Percentiles rank a stretch among this genome's conserved stretches.
phyloP scores from a whole-genome alignment of 2,888 invertebrate species.

The Scaptomyza flava region DNA sequence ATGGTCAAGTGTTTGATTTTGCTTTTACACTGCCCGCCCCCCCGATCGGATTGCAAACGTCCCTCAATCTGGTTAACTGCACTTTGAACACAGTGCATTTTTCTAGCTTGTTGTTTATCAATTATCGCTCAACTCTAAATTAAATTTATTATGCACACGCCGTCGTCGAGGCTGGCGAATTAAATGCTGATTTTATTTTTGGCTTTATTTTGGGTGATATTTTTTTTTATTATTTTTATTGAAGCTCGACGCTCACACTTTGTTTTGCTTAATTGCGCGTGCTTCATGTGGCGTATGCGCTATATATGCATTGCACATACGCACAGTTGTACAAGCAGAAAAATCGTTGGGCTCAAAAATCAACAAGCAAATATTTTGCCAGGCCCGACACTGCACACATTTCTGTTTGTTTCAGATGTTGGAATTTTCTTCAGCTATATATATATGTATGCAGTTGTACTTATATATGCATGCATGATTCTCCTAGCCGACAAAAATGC shows the following conservation, averaged over 20 bases:
- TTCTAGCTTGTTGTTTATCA: conserved; percentile 49
- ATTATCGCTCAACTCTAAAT: conserved; percentile 60
- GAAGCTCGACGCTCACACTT: conserved; percentile 61
- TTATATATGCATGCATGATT: neutral
- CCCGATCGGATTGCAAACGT: too few species aligned
- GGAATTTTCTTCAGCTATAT: conserved; percentile 41
- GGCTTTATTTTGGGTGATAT: conserved; percentile 20
- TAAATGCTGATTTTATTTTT: conserved; percentile 22
- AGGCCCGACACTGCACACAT: conserved; percentile 34
- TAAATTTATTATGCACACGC: conserved; percentile 70
- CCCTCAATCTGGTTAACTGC: neutral
- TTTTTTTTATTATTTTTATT: conserved; percentile 31
- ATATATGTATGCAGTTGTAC: neutral
- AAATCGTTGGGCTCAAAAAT: conserved; percentile 48
- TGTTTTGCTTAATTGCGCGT: conserved; percentile 75
- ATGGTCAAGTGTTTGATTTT: conserved; percentile 72
- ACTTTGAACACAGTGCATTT: conserved; percentile 5
- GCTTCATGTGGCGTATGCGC: conserved; percentile 73
- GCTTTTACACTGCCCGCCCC: conserved; percentile 3
- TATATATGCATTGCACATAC: conserved; percentile 60
- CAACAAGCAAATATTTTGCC: conserved; percentile 62
- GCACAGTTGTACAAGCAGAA: conserved; percentile 47
- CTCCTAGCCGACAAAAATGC: conserved; percentile 40
- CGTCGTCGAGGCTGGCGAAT: conserved; percentile 47
- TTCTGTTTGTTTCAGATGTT: conserved; percentile 53